Evolutionary conservation across 2,888 invertebrate genomes (phyloP).

Genomic region (Scrobipalpa costella): DNA sequence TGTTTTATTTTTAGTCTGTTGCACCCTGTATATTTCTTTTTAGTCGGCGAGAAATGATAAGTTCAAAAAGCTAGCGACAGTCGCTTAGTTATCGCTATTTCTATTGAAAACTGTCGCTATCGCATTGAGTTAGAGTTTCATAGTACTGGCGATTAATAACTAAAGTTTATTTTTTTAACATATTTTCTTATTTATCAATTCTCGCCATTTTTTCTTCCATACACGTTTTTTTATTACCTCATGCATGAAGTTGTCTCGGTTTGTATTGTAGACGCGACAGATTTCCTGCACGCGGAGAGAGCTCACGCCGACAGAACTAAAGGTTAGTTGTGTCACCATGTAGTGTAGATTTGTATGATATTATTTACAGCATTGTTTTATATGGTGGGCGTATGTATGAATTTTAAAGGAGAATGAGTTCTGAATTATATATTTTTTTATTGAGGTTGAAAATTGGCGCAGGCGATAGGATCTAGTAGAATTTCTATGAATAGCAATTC

Average conservation of each 20-base stretch:
- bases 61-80: too few species aligned
- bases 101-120: too few species aligned
- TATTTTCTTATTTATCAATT: background rate
- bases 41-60: too few species aligned
- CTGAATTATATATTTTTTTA: too few species aligned
- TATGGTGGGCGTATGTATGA: background rate
- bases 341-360: constrained; percentile 3
- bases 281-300: constrained; percentile 73
- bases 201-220: background rate
- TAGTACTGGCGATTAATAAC: too few species aligned
- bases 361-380: background rate
- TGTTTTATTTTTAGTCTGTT: too few species aligned
- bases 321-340: constrained; percentile 52
- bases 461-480: background rate
- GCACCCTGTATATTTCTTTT: too few species aligned
- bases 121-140: too few species aligned
- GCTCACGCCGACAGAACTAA: constrained; percentile 68
- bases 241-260: background rate
- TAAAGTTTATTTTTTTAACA: background rate
- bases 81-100: too few species aligned
- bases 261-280: constrained; percentile 52
- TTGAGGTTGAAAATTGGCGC: too few species aligned
- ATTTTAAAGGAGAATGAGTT: background rate
- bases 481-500: too few species aligned
- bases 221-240: background rate